Percentiles rank a stretch among this genome's conserved stretches.
Conservation (phyloP, 2,888 invertebrate genomes). For the Amphiduros pacificus region DNA sequence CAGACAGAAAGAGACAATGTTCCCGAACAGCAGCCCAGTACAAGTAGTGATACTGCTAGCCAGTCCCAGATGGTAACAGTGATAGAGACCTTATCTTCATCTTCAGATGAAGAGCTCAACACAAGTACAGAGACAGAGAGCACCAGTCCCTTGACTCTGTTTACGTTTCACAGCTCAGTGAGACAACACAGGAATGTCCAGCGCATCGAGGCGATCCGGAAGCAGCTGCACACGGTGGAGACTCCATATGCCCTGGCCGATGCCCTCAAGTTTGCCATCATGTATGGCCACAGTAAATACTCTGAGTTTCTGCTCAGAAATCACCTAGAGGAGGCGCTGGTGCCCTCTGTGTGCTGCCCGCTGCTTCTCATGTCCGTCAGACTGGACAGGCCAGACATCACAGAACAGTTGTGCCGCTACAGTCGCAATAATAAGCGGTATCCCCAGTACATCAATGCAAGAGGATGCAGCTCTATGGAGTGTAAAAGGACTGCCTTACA, state of each 20-base stretch:
- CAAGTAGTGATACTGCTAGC: no score
- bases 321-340: slow-evolving; percentile 2
- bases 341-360: slow-evolving; percentile 2
- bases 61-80: no score
- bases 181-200: not conserved
- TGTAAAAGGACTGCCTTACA: slow-evolving; percentile 1
- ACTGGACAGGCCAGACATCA: slow-evolving; percentile 4
- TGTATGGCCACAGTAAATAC: slow-evolving; percentile 5
- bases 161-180: not conserved
- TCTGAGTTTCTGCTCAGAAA: not conserved
- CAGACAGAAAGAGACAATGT: no score
- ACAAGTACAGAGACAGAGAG: no score
- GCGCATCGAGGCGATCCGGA: not conserved
- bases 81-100: no score
- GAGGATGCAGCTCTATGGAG: slow-evolving; percentile 9
- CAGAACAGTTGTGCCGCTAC: slow-evolving; percentile 6
- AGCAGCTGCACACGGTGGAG: not conserved
- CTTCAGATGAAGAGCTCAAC: no score
- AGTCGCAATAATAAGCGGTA: not conserved
- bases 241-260: slow-evolving; percentile 1
- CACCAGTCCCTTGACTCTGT: not conserved
- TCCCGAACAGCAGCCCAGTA: no score
- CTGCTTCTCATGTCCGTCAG: slow-evolving; percentile 6
- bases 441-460: not conserved
- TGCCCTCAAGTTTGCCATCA: slow-evolving; percentile 6